Evolutionary conservation across 2,888 invertebrate genomes (phyloP).

Genomic region (Leucophenga maculata): DNA sequence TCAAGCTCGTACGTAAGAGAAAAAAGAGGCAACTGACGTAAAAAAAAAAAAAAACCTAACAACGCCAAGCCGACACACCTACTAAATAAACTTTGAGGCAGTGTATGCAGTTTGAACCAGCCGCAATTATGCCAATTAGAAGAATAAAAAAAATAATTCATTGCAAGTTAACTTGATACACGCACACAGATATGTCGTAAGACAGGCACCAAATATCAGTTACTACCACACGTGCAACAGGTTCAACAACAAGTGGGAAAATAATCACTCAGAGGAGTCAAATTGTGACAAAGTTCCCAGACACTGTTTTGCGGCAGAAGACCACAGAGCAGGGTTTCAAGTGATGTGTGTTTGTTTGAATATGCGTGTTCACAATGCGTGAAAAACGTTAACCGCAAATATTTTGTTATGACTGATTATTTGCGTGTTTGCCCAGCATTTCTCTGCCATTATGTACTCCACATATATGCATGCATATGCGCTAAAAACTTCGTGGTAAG

Average conservation of each 20-base stretch:
- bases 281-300: conserved; percentile 17
- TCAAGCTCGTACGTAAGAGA: not conserved
- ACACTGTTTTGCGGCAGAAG: not conserved
- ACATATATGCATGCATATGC: not conserved
- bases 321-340: not conserved
- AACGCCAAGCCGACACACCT: conserved; percentile 10
- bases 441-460: not conserved
- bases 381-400: conserved; percentile 49
- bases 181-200: not conserved
- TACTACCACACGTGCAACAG: conserved; percentile 4
- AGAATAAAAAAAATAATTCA: conserved; percentile 47
- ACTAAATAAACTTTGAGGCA: not conserved
- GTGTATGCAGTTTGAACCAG: conserved; percentile 2
- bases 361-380: conserved; percentile 44
- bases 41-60: not conserved
- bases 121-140: conserved; percentile 63
- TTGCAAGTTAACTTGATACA: not conserved
- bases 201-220: not conserved
- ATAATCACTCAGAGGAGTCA: conserved; percentile 1
- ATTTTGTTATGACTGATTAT: conserved; percentile 27
- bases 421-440: not conserved
- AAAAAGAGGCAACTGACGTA: too few species aligned
- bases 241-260: conserved; percentile 13
- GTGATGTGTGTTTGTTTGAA: not conserved
- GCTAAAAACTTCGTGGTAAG: too few species aligned